Evolutionary conservation across 1,140 invertebrate genomes (phyloP).

Genomic region (Apis cerana): DNA sequence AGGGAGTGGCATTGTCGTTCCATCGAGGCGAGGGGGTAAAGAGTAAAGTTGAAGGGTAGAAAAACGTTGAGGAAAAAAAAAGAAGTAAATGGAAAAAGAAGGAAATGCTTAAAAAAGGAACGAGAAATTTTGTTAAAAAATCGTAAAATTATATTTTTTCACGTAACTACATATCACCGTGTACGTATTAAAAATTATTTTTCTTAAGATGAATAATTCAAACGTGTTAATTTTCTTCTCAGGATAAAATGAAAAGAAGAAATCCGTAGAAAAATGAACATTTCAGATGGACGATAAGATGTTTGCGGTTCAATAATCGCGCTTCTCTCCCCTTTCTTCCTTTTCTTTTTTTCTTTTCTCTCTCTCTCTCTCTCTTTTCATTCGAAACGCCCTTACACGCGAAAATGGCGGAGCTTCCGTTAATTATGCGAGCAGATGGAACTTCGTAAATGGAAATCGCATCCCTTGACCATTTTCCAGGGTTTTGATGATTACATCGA

Average conservation of each 20-base stretch:
- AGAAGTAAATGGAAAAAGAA: not conserved
- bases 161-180: too few relatives aligned
- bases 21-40: constrained; percentile 18
- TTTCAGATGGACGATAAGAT: constrained; percentile 10
- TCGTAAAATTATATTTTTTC: too few relatives aligned
- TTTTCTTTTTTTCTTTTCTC: too few relatives aligned
- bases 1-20: constrained; percentile 31
- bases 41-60: not conserved
- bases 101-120: not conserved
- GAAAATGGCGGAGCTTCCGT: not conserved
- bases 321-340: not conserved
- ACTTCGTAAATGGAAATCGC: constrained; percentile 20
- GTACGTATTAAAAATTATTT: too few relatives aligned
- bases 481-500: constrained; percentile 15
- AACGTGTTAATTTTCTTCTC: too few relatives aligned
- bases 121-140: too few relatives aligned
- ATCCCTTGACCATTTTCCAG: constrained; percentile 8
- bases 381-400: not conserved
- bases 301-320: constrained; percentile 1
- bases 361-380: not conserved
- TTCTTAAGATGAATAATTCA: too few relatives aligned
- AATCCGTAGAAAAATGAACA: not conserved
- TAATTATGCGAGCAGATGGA: constrained; percentile 24
- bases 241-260: not conserved
- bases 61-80: not conserved